Conservation (phyloP, 2,797 vertebrate genomes). For the Gallinago nigripennis region DNA sequence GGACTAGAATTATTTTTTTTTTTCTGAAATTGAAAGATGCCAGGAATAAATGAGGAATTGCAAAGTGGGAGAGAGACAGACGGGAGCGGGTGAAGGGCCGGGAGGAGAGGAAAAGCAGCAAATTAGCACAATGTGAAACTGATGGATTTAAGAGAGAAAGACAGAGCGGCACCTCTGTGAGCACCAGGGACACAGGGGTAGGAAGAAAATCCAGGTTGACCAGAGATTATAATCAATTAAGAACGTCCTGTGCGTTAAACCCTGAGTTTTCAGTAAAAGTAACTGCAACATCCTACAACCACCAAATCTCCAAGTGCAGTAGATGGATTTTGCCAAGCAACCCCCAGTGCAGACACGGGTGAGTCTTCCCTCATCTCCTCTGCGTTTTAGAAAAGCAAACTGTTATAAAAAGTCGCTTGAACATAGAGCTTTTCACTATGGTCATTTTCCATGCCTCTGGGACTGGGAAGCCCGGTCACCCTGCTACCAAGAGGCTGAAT, state of each 20-base stretch:
- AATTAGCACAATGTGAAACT: conserved; percentile 10
- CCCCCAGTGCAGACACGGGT: background rate
- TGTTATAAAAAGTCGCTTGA: background rate
- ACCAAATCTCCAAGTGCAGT: background rate
- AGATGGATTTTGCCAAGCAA: background rate
- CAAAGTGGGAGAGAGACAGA: conserved; percentile 17
- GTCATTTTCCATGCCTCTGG: background rate
- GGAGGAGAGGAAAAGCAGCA: background rate
- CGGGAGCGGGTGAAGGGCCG: fast-evolving
- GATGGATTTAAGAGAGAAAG: background rate
- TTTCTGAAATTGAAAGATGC: background rate
- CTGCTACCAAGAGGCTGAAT: background rate
- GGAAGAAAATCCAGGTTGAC: background rate
- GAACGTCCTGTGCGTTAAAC: background rate
- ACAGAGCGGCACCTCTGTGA: background rate
- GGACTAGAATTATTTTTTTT: background rate
- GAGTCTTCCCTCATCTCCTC: background rate
- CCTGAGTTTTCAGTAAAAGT: background rate
- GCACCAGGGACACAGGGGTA: background rate
- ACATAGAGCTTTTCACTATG: background rate
- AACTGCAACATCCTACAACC: background rate
- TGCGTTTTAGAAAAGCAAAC: conserved; percentile 3
- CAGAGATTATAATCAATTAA: background rate
- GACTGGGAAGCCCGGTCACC: background rate
- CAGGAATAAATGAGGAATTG: conserved; percentile 56